Evolutionary conservation across 2,797 vertebrate species (phyloP).

Genomic region (Thalassophryne amazonica): DNA sequence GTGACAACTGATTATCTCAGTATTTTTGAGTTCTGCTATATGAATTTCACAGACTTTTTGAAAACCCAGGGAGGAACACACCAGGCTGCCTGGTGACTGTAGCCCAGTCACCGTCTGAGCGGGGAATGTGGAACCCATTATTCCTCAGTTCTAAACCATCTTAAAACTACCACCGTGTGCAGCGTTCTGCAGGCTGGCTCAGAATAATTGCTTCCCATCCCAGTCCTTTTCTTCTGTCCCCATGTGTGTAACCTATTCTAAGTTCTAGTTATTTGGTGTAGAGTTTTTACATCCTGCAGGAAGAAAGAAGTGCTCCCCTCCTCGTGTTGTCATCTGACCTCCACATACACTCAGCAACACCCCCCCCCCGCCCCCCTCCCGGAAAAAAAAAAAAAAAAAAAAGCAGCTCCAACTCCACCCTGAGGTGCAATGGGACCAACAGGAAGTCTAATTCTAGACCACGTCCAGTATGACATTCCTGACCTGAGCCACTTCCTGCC

Average conservation of each 20-base stretch:
- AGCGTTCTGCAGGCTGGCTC: too few species aligned
- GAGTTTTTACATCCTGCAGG: too few species aligned
- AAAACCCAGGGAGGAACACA: constrained; percentile 13
- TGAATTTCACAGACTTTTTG: constrained; percentile 47
- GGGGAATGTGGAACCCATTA: background rate
- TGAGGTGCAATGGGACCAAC: constrained; percentile 53
- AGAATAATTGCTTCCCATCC: too few species aligned
- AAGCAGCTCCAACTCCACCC: too few species aligned
- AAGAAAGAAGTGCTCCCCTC: background rate
- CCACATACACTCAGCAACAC: constrained; percentile 29
- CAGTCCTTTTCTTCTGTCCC: too few species aligned
- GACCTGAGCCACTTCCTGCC: constrained; percentile 74
- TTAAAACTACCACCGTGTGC: too few species aligned
- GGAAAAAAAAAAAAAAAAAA: too few species aligned
- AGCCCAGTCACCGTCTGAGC: constrained; percentile 27
- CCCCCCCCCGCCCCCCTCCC: too few species aligned
- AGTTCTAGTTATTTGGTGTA: too few species aligned
- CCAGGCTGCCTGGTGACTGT: constrained; percentile 19
- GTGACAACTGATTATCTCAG: too few species aligned
- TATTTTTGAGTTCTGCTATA: too few species aligned
- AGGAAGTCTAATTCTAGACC: constrained; percentile 83
- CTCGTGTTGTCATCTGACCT: constrained; percentile 37
- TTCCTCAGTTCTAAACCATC: background rate
- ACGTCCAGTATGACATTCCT: constrained; percentile 85
- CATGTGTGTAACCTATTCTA: too few species aligned